Percentiles rank a stretch among this genome's conserved stretches.
Evolutionary conservation across 2,888 invertebrate genomes (phyloP).

Genomic region (Diadegma fenestrale): DNA sequence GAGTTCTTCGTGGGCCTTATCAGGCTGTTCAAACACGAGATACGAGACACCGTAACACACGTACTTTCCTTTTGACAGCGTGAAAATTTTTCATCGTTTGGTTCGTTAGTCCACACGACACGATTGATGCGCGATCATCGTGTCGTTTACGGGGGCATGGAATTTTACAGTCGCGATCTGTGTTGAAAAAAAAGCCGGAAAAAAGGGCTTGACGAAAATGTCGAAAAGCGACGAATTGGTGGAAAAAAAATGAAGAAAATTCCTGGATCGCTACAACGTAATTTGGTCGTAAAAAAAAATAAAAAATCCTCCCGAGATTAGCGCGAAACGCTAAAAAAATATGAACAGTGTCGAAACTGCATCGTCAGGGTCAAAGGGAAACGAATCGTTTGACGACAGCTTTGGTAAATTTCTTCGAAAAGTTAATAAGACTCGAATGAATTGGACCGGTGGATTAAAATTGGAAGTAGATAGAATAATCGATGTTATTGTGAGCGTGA

Average conservation of each 20-base stretch:
- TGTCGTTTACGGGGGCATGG: not conserved
- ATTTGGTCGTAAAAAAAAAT: not conserved
- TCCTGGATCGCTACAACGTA: no score
- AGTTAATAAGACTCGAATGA: not conserved
- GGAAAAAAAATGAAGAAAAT: no score
- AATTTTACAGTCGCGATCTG: not conserved
- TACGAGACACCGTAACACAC: constrained; percentile 7
- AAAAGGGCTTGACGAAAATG: no score
- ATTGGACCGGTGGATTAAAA: not conserved
- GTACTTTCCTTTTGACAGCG: not conserved
- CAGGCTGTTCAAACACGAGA: constrained; percentile 53
- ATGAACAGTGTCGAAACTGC: not conserved
- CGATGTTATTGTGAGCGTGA: constrained; percentile 25
- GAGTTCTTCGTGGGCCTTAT: constrained; percentile 23
- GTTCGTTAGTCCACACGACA: constrained; percentile 33
- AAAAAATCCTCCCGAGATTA: not conserved
- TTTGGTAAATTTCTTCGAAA: not conserved
- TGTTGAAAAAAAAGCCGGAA: not conserved
- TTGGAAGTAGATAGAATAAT: constrained; percentile 34
- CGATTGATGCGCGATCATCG: constrained; percentile 26
- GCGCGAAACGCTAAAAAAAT: not conserved
- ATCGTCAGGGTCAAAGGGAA: not conserved
- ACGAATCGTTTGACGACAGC: not conserved
- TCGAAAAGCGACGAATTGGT: no score
- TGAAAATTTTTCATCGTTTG: not conserved